phyloP scores from a whole-genome alignment of 1,140 invertebrate genomes.

The Metopolophium dirhodum region DNA sequence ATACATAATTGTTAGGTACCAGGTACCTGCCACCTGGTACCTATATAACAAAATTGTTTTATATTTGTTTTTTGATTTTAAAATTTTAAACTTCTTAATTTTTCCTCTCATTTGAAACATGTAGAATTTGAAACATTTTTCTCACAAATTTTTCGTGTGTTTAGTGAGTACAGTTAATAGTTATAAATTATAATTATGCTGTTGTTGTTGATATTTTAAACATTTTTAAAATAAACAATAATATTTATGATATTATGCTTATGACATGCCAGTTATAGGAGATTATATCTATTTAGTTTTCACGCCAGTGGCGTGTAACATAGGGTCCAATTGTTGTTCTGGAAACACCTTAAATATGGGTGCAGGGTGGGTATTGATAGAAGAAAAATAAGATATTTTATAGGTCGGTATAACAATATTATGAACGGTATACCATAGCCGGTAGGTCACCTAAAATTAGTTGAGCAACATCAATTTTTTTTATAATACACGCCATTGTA shows the following conservation, averaged over 20 bases:
- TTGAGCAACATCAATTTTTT: no score
- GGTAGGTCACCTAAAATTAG: no score
- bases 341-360: no score
- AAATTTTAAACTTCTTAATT: not conserved
- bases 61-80: not conserved
- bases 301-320: no score
- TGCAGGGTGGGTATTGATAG: no score
- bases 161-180: not conserved
- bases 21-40: no score
- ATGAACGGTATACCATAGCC: no score
- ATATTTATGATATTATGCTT: conserved; percentile 13
- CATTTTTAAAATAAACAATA: not conserved
- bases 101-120: not conserved
- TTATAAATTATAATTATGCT: not conserved
- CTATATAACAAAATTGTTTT: not conserved
- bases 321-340: no score
- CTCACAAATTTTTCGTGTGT: not conserved
- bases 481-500: no score
- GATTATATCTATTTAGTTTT: not conserved
- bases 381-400: no score
- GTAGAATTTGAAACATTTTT: not conserved
- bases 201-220: not conserved
- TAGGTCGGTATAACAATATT: no score
- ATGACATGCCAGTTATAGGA: not conserved
- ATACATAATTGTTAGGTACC: not conserved